These are phyloP conservation scores for Danio albolineatus DNA, from an alignment of 2,797 vertebrate species.

Conservation along the genomic window DNA sequence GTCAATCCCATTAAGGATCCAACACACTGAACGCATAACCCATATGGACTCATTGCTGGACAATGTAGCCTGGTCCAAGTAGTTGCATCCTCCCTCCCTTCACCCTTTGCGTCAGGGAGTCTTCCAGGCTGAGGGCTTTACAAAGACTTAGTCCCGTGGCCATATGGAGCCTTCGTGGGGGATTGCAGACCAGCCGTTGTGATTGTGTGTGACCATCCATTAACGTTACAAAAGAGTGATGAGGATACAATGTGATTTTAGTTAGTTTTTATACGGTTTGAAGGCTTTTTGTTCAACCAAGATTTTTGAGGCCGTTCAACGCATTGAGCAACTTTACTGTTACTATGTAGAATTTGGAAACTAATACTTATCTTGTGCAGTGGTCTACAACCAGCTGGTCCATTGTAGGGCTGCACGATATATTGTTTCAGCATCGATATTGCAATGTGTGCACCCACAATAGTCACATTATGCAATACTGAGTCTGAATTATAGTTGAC, in stretches of 20 bases:
- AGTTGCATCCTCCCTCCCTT: conserved; percentile 5
- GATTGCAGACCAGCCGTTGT: conserved; percentile 43
- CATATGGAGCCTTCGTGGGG: conserved; percentile 60
- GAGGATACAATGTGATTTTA: background rate
- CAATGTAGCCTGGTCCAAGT: background rate
- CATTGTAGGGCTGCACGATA: no score
- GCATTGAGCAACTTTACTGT: no score
- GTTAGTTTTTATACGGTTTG: no score
- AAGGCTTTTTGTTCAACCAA: no score
- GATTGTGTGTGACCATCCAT: background rate
- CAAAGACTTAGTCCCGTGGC: conserved; percentile 50
- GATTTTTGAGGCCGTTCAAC: no score
- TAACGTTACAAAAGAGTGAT: background rate
- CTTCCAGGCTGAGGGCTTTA: conserved; percentile 50
- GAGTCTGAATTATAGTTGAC: no score
- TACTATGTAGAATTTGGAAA: no score
- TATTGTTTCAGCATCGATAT: no score
- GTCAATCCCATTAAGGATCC: conserved; percentile 57
- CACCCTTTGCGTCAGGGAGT: conserved; percentile 14
- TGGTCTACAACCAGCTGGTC: no score
- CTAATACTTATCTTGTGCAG: no score
- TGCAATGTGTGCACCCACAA: no score
- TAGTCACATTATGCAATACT: no score
- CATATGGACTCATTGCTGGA: conserved; percentile 41
- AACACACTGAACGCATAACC: conserved; percentile 38